These are phyloP conservation scores for Mormyrus proboscirostris DNA, from an alignment of 2,797 vertebrate genomes.

Conservation along the genomic window DNA sequence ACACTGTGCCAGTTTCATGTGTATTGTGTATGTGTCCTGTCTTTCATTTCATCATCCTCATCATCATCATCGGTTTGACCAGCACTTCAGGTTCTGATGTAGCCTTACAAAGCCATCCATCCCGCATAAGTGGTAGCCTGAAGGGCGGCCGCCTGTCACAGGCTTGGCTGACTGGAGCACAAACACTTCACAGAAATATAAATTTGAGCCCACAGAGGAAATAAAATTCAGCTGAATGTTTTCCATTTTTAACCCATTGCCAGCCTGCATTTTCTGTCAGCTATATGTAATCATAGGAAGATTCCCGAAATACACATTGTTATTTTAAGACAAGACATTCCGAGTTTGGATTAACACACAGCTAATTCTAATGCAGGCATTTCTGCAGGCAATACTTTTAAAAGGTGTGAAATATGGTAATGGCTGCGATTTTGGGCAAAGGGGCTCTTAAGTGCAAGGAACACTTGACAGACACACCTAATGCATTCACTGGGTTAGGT, in stretches of 20 bases:
- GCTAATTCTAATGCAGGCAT: neutral
- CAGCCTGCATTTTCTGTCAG: neutral
- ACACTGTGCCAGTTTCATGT: neutral
- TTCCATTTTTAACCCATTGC: neutral
- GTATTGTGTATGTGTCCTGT: neutral
- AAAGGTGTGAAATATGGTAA: neutral
- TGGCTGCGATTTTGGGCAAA: too few species aligned
- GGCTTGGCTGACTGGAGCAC: neutral
- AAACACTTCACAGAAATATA: neutral
- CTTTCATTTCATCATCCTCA: neutral
- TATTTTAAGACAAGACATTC: neutral
- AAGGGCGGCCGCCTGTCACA: neutral
- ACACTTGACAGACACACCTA: neutral
- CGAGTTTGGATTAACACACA: neutral
- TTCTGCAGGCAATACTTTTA: neutral
- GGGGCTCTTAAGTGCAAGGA: neutral
- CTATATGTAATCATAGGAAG: neutral
- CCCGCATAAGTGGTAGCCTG: neutral
- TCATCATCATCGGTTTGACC: neutral
- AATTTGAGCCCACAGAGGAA: neutral
- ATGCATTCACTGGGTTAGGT: neutral
- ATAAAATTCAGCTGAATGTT: neutral
- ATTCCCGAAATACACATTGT: neutral
- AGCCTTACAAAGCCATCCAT: neutral
- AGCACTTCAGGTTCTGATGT: neutral